phyloP scores from a whole-genome alignment of 2,888 invertebrate species.

The Caradrina clavipalpis region DNA sequence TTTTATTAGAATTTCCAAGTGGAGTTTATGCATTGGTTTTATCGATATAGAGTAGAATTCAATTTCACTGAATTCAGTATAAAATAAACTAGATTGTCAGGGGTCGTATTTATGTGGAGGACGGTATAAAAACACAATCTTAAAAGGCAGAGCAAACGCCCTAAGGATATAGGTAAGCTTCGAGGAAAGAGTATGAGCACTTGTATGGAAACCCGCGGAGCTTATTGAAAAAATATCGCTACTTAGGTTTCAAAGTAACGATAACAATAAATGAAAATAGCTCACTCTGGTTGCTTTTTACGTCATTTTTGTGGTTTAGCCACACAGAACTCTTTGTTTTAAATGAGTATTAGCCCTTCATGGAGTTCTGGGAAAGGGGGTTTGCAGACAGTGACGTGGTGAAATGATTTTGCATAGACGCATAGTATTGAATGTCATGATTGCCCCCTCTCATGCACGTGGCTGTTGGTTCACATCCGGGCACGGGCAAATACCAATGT shows the following conservation, averaged over 20 bases:
- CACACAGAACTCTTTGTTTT: conserved; percentile 12
- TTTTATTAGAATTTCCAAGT: conserved; percentile 71
- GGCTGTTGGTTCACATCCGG: too few species aligned
- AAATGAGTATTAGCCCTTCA: not conserved
- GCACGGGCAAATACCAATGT: too few species aligned
- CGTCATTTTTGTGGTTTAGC: conserved; percentile 2
- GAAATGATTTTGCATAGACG: not conserved
- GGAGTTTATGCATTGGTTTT: conserved; percentile 72
- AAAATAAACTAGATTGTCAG: conserved; percentile 77
- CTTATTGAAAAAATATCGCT: conserved; percentile 67
- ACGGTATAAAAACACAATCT: conserved; percentile 76
- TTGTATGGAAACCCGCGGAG: conserved; percentile 61
- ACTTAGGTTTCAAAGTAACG: conserved; percentile 52
- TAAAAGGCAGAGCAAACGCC: conserved; percentile 73
- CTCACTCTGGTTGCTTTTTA: conserved; percentile 38
- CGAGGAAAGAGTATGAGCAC: conserved; percentile 59
- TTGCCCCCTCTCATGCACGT: too few species aligned
- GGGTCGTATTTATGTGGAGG: conserved; percentile 75
- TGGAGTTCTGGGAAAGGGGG: not conserved
- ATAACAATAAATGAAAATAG: conserved; percentile 54
- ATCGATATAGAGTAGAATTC: conserved; percentile 73
- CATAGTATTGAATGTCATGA: not conserved
- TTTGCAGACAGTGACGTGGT: not conserved
- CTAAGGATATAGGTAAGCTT: conserved; percentile 72
- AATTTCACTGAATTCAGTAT: conserved; percentile 75